These are phyloP conservation scores for Scyliorhinus canicula DNA, from an alignment of 2,797 vertebrate species.

Conservation along the genomic window DNA sequence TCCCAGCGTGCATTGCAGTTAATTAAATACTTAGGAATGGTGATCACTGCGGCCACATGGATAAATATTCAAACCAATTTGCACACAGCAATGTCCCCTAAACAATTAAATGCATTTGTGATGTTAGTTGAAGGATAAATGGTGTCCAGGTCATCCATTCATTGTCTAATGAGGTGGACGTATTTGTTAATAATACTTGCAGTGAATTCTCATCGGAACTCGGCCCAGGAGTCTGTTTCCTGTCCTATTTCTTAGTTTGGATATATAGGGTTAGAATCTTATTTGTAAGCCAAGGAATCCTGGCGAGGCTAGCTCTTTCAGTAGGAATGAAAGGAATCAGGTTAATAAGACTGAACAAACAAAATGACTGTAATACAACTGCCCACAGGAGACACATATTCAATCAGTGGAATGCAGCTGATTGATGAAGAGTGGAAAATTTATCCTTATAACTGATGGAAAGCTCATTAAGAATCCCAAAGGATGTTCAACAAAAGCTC, in stretches of 20 bases:
- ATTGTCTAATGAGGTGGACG: not conserved
- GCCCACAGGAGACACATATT: not conserved
- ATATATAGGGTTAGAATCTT: not conserved
- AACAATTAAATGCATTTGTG: not conserved
- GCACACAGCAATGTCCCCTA: not conserved
- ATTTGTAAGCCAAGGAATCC: not conserved
- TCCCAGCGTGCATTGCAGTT: not conserved
- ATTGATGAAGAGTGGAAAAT: constrained; percentile 14
- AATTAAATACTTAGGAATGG: not conserved
- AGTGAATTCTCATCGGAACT: not conserved
- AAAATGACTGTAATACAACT: not conserved
- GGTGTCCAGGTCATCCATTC: not conserved
- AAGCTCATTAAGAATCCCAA: not conserved
- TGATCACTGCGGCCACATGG: not conserved
- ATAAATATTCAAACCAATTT: not conserved
- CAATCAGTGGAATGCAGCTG: not conserved
- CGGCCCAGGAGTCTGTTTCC: not conserved
- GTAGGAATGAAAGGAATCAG: not conserved
- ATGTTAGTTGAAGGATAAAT: not conserved
- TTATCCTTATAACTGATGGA: not conserved
- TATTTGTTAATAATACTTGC: not conserved
- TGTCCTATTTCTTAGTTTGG: not conserved
- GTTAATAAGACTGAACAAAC: constrained; percentile 2
- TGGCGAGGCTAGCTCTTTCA: not conserved
- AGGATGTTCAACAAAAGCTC: not conserved